A percentile compares a stretch with the other conserved stretches of the same genome.
phyloP scores from a whole-genome alignment of 2,888 invertebrate genomes.

The Crocallis elinguaria region DNA sequence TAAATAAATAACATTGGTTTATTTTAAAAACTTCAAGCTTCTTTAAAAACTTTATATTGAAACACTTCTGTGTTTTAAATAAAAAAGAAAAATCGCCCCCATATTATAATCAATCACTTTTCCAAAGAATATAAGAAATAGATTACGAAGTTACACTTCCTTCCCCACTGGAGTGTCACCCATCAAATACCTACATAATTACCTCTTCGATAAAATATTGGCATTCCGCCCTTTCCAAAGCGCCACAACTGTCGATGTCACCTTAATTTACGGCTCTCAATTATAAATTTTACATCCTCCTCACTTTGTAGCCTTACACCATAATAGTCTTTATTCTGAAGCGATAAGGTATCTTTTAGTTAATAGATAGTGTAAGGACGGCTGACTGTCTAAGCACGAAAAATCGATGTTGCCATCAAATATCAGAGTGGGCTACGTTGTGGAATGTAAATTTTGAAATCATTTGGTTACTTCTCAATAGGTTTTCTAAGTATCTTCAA shows the following conservation, averaged over 20 bases:
- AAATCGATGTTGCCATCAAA: conserved; percentile 9
- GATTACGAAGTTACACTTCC: conserved; percentile 39
- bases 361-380: background rate
- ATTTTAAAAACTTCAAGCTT: too few species aligned
- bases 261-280: conserved; percentile 85
- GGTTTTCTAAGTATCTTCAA: too few species aligned
- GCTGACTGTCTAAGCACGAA: conserved; percentile 3
- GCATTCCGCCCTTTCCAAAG: conserved; percentile 52
- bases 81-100: conserved; percentile 3
- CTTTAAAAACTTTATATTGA: too few species aligned
- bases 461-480: background rate
- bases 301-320: conserved; percentile 20
- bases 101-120: conserved; percentile 31
- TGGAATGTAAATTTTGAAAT: background rate
- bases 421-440: conserved; percentile 27
- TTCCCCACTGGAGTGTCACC: conserved; percentile 55
- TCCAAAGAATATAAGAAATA: conserved; percentile 31
- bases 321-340: conserved; percentile 37
- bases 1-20: too few species aligned
- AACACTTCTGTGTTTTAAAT: conserved; percentile 1
- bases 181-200: conserved; percentile 72
- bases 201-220: conserved; percentile 81
- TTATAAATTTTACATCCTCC: conserved; percentile 80
- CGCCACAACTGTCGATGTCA: conserved; percentile 84
- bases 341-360: conserved; percentile 17